These are phyloP conservation scores for Dinocampus coccinellae DNA, from an alignment of 2,888 invertebrate species.

Conservation along the genomic window DNA sequence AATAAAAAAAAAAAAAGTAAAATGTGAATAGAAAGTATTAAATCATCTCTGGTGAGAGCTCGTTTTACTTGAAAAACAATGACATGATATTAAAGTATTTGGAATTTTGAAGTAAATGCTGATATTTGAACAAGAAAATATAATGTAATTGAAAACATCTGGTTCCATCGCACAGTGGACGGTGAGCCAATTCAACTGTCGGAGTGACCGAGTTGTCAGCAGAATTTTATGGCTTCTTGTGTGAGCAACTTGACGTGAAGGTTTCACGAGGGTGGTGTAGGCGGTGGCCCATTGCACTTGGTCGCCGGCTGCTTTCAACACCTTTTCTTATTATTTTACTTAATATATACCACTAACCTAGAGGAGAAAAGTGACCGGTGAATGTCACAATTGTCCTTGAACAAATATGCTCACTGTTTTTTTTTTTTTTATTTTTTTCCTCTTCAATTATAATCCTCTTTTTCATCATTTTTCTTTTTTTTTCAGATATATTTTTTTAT, in stretches of 20 bases:
- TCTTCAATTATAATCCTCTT: background rate
- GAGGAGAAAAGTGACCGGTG: background rate
- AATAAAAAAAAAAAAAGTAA: too few relatives aligned
- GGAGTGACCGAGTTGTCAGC: constrained; percentile 44
- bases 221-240: constrained; percentile 48
- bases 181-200: constrained; percentile 31
- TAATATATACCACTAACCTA: background rate
- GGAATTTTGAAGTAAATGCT: constrained; percentile 2
- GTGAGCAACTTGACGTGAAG: constrained; percentile 38
- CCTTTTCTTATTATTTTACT: constrained; percentile 22
- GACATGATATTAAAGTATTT: background rate
- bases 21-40: too few relatives aligned
- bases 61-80: too few relatives aligned
- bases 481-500: background rate
- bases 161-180: constrained; percentile 17
- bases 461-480: background rate
- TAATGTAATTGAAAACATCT: constrained; percentile 5
- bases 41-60: too few relatives aligned
- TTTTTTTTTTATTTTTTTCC: background rate
- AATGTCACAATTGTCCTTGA: background rate
- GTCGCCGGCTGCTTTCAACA: constrained; percentile 41
- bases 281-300: constrained; percentile 6
- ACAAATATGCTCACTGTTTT: background rate
- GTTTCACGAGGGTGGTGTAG: constrained; percentile 10
- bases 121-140: background rate